Evolutionary conservation across 2,113 vertebrate genomes (phyloP).

Genomic region (Larimichthys crocea): DNA sequence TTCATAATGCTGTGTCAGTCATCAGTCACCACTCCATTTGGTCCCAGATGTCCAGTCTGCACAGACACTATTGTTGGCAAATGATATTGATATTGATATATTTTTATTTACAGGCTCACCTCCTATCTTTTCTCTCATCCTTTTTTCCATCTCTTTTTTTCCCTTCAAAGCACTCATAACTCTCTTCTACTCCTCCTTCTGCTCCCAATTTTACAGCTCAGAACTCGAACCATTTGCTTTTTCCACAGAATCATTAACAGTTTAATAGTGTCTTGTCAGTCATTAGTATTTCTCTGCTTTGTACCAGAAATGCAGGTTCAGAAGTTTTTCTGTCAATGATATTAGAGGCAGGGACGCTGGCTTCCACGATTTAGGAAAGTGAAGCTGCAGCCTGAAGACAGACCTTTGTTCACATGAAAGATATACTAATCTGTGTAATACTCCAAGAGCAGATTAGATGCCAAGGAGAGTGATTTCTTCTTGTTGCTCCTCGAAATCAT

Average conservation of each 20-base stretch:
- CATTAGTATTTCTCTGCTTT: slow-evolving; percentile 29
- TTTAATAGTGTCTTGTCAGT: slow-evolving; percentile 15
- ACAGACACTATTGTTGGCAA: neutral
- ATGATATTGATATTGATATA: neutral
- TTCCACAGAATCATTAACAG: neutral
- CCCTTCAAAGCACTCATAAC: neutral
- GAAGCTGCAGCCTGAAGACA: slow-evolving; percentile 17
- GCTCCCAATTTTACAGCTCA: neutral
- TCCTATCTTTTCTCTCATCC: neutral
- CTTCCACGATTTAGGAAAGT: slow-evolving; percentile 14
- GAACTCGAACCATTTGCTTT: neutral
- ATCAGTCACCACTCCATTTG: neutral
- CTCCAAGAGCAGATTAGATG: slow-evolving; percentile 55
- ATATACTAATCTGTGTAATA: slow-evolving; percentile 60
- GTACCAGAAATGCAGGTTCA: slow-evolving; percentile 8
- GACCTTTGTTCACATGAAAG: slow-evolving; percentile 39
- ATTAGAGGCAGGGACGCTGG: neutral
- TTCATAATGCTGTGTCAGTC: neutral
- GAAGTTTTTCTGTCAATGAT: slow-evolving; percentile 2
- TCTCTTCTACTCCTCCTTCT: neutral
- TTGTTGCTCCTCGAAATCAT: slow-evolving; percentile 26
- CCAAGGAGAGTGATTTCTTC: slow-evolving; percentile 50
- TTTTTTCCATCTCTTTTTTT: neutral
- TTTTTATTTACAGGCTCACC: neutral
- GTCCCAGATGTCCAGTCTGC: neutral